Percentiles rank a stretch among this genome's conserved stretches.
These are phyloP conservation scores for Hemistola chrysoprasaria DNA, from an alignment of 2,888 invertebrate species.

Conservation along the genomic window DNA sequence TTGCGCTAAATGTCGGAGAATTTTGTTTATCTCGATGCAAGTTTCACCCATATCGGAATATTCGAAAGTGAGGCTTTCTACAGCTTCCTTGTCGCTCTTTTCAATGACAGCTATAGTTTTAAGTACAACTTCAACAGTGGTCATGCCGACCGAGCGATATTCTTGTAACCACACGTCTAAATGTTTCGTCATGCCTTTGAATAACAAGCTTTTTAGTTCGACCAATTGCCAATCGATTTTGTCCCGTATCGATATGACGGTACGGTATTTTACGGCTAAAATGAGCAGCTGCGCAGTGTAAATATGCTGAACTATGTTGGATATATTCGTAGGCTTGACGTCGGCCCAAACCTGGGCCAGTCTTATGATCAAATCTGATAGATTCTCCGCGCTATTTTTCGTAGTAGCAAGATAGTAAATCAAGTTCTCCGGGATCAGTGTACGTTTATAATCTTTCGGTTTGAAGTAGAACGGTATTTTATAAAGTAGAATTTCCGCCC, in stretches of 20 bases:
- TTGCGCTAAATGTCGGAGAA: conserved; percentile 60
- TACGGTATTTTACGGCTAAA: conserved; percentile 76
- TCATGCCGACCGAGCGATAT: conserved; percentile 88
- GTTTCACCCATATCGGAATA: conserved; percentile 80
- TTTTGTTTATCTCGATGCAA: conserved; percentile 71
- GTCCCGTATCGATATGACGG: conserved; percentile 47
- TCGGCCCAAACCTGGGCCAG: conserved; percentile 87
- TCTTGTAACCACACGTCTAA: conserved; percentile 84
- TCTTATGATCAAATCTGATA: conserved; percentile 72
- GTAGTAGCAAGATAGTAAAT: conserved; percentile 82
- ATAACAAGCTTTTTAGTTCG: conserved; percentile 77
- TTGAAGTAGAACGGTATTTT: conserved; percentile 63
- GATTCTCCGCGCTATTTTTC: conserved; percentile 42
- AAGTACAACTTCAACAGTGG: conserved; percentile 85
- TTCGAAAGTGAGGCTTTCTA: conserved; percentile 83
- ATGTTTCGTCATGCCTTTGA: conserved; percentile 86
- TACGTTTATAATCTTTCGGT: conserved; percentile 82
- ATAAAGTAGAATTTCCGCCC: conserved; percentile 84
- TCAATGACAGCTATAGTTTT: conserved; percentile 74
- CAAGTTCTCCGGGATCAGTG: conserved; percentile 81
- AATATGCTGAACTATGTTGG: conserved; percentile 86
- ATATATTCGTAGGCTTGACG: conserved; percentile 82
- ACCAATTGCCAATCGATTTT: conserved; percentile 47
- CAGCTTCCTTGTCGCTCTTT: conserved; percentile 59
- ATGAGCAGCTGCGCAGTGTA: conserved; percentile 86